Evolutionary conservation across 1,140 invertebrate genomes (phyloP), one percentile per base, ranked within the genome.

Genomic region (Dreissena polymorpha): DNA sequence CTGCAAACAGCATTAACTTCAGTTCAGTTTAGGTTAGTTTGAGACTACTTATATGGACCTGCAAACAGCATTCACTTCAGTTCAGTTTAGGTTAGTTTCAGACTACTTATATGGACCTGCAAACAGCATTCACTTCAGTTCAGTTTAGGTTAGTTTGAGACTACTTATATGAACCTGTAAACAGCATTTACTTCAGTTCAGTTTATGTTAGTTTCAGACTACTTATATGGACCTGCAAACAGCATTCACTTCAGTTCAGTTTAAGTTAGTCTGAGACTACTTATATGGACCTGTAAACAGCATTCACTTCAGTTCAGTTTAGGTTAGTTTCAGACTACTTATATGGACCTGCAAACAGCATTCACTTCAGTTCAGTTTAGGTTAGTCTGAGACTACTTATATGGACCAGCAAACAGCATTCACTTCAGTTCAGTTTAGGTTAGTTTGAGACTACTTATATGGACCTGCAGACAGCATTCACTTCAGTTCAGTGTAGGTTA

Each of bases 201-300:
- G 60, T n/a, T 39, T 39, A 39, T 2, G 8, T 2, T 5, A 2
- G 39, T 5, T n/a, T n/a, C n/a, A n/a, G n/a, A n/a, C n/a, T n/a
- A n/a, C n/a, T n/a, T n/a, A n/a, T n/a, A n/a, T n/a, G n/a, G 5
- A 98, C 96, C 96, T 96, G 89, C 7, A 92, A 89, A 82, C 73
- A 39, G 65, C 18, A 69, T 39, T 39, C 39, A 39, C 3, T 39
- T 39, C 3, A 8, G 39, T 39, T 39, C 2, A 63, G 60, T n/a
- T 39, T 39, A 39, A 8, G 8, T 2, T 5, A 2, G 39, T 5
- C n/a, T n/a, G n/a, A n/a, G n/a, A n/a, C n/a, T n/a, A n/a, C n/a
- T n/a, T n/a, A n/a, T n/a, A n/a, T n/a, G n/a, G 5, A 98, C 96
- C 96, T 96, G 89, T 7, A 92, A 89, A 82, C 73, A 39, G 65